Conservation (phyloP, 2,888 invertebrate species). For the Meiosimyza decipiens region DNA sequence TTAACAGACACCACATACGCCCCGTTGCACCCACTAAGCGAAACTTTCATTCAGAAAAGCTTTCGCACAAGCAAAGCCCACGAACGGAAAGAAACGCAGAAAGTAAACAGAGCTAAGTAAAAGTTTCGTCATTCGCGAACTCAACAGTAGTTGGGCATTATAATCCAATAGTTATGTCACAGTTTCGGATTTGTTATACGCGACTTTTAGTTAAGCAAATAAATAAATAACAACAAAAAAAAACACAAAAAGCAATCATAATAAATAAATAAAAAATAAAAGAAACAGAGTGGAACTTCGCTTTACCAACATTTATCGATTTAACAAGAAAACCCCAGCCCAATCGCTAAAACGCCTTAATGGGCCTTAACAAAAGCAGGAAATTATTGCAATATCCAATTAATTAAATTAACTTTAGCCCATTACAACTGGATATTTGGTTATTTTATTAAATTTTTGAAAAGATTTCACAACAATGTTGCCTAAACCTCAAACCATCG, state of each 20-base stretch:
- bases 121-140: slow-evolving; percentile 35
- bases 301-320: slow-evolving; percentile 28
- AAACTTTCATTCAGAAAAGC: slow-evolving; percentile 43
- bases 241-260: slow-evolving; percentile 16
- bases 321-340: slow-evolving; percentile 4
- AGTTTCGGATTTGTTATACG: slow-evolving; percentile 17
- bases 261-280: neutral
- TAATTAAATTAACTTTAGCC: slow-evolving; percentile 25
- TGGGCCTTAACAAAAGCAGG: neutral
- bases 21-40: slow-evolving; percentile 10
- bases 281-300: neutral
- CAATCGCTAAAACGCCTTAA: neutral
- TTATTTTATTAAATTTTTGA: neutral
- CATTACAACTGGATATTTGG: neutral
- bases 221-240: neutral
- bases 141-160: neutral
- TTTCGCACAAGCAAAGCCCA: slow-evolving; percentile 5
- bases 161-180: slow-evolving; percentile 8
- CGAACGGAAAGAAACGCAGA: neutral
- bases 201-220: neutral
- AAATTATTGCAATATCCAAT: slow-evolving; percentile 37
- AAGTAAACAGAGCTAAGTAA: slow-evolving; percentile 32
- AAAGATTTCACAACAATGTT: slow-evolving; percentile 44
- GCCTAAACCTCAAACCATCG: slow-evolving; percentile 44
- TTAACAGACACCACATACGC: slow-evolving; percentile 8